Conservation (phyloP, 1,140 invertebrate species). For the Platyscapa corneri region DNA sequence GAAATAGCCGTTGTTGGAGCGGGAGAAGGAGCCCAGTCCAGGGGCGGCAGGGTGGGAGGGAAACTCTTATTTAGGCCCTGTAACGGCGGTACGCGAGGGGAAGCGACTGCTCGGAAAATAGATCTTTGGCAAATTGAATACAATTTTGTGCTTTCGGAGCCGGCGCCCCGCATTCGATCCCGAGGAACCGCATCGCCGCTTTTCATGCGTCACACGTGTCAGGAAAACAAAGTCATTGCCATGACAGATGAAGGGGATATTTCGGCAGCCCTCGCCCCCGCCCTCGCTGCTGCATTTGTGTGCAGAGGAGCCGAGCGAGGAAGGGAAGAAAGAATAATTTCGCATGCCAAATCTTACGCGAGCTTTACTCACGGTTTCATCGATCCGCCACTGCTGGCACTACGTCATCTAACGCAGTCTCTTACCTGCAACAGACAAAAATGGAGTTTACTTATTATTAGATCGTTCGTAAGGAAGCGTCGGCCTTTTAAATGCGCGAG, state of each 20-base stretch:
- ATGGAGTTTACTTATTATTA: background rate
- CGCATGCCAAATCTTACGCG: background rate
- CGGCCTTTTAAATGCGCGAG: too few relatives aligned
- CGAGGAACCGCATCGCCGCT: conserved; percentile 27
- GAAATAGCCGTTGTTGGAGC: background rate
- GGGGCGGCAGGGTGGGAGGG: background rate
- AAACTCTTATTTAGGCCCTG: background rate
- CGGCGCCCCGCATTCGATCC: too few relatives aligned
- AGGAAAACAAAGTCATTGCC: conserved; percentile 72
- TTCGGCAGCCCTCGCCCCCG: conserved; percentile 49
- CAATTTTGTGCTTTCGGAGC: background rate
- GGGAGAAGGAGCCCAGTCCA: background rate
- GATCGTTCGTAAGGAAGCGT: too few relatives aligned
- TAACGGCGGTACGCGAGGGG: too few relatives aligned
- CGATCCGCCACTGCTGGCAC: background rate
- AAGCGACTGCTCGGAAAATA: background rate
- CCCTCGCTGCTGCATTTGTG: background rate
- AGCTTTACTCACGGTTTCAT: conserved; percentile 10
- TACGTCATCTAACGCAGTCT: background rate
- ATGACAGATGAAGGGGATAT: conserved; percentile 71
- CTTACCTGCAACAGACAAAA: conserved; percentile 31
- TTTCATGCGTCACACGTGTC: conserved; percentile 66
- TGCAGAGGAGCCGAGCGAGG: background rate
- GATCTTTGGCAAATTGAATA: conserved; percentile 21
- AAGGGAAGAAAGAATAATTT: background rate